Conservation (phyloP, 2,113 vertebrate genomes). For the Potamarius usumacintae region DNA sequence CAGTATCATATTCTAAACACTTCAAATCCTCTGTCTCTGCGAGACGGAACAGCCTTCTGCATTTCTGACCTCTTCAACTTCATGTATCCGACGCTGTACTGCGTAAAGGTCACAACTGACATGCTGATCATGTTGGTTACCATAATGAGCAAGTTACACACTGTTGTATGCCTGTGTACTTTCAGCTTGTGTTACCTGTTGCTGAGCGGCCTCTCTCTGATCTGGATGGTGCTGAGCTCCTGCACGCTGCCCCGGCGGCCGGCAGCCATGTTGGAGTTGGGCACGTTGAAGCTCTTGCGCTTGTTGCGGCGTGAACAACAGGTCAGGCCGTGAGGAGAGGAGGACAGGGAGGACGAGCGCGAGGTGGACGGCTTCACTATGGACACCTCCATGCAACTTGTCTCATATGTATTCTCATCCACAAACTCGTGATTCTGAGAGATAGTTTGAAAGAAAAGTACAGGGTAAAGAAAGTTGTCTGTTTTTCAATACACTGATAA, state of each 20-base stretch:
- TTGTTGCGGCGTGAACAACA: conserved; percentile 89
- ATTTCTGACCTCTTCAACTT: conserved; percentile 28
- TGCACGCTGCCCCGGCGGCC: conserved; percentile 81
- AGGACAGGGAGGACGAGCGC: conserved; percentile 82
- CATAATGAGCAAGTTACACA: not conserved
- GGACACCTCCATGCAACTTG: conserved; percentile 83
- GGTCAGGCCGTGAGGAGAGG: conserved; percentile 77
- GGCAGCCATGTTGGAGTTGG: conserved; percentile 75
- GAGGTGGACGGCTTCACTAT: conserved; percentile 80
- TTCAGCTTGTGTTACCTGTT: conserved; percentile 78
- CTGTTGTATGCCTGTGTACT: not conserved
- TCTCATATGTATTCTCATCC: conserved; percentile 87
- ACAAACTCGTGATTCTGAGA: conserved; percentile 91
- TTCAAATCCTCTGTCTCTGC: not conserved
- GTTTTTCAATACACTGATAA: not conserved
- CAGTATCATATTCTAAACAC: conserved; percentile 13
- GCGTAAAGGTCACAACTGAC: not conserved
- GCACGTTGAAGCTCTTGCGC: conserved; percentile 86
- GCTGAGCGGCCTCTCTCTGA: conserved; percentile 83
- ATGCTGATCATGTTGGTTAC: conserved; percentile 12
- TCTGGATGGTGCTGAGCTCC: conserved; percentile 95
- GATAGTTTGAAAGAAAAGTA: not conserved
- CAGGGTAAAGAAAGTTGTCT: not conserved
- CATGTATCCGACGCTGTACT: not conserved
- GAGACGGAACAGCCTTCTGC: conserved; percentile 29